Percentiles rank a stretch among this genome's conserved stretches.
Evolutionary conservation across 2,113 vertebrate species (phyloP).

Genomic region (Strix uralensis): DNA sequence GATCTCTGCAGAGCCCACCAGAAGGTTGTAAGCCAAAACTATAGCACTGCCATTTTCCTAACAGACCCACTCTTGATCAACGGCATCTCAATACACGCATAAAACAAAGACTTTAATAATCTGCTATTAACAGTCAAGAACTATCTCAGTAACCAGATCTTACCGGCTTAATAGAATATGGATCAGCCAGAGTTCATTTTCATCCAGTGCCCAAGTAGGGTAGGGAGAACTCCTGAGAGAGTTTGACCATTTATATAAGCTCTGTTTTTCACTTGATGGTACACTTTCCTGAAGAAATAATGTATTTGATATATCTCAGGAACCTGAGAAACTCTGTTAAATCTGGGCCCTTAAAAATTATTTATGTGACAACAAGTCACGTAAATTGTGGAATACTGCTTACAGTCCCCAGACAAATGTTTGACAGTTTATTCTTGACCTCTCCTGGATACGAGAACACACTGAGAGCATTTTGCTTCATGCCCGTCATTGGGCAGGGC

Average conservation of each 20-base stretch:
- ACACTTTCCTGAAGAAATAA: not conserved
- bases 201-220: not conserved
- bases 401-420: not conserved
- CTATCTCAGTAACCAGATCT: not conserved
- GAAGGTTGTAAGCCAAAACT: not conserved
- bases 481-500: not conserved
- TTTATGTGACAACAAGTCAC: not conserved
- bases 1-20: not conserved
- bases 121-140: not conserved
- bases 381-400: not conserved
- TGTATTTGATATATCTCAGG: not conserved
- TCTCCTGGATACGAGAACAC: not conserved
- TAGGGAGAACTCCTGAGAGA: not conserved
- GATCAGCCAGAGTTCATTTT: not conserved
- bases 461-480: not conserved
- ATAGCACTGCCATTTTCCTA: not conserved
- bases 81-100: not conserved
- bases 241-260: not conserved
- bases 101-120: not conserved
- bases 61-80: accelerated
- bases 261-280: not conserved
- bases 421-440: not conserved
- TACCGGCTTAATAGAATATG: not conserved
- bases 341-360: not conserved
- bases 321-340: not conserved